Base-by-base conservation (phyloP, 2,888 invertebrate genomes). In the Eupsilia transversa region DNA sequence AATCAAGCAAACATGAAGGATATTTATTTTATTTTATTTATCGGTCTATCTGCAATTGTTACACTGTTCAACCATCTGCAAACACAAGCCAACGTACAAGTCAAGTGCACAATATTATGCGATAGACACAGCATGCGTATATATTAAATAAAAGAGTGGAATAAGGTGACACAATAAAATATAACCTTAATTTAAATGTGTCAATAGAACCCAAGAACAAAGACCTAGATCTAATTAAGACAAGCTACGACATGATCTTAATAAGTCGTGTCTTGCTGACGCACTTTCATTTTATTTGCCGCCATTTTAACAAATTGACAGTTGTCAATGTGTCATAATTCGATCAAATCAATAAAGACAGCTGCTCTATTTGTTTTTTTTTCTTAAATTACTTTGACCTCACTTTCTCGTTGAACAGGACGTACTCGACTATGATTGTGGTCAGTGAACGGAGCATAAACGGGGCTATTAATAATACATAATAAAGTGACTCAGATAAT, bases 361-460 rank as follows among this genome's bases (percentile, higher is more conserved):
- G 56, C 41, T 20, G 52, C 35, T 69, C 17, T 56, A 59, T 63
- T 56, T 79, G 56, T 56, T 76, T 70, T 63, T 70, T 63, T 56
- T 60, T n/a, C 7, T 52, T 56, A 57, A 56, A 67, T 60, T 3
- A 59, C 35, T 65, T 41, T 74, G 84, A 86, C 86, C 84, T 85
- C 81, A 84, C 78, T 86, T 85, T 86, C 81, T 75, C 63, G 65
- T 30, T 74, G 65, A 85, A 86, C 84, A 85, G 86, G 86, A 81
- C 72, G 7, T 86, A 77, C 30, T 75, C 59, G 56, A 70, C 63
- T 75, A 56, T 56, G 70, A 65, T 67, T 67, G 76, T 77, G 69
- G 76, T 80, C 54, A 60, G 82, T 81, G 76, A 76, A 82, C 43
- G 85, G 72, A 72, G 56, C 4, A 56, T 82, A 77, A 81, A 81